Conservation (phyloP, 2,888 invertebrate genomes). For the Tupiocoris notatus region DNA sequence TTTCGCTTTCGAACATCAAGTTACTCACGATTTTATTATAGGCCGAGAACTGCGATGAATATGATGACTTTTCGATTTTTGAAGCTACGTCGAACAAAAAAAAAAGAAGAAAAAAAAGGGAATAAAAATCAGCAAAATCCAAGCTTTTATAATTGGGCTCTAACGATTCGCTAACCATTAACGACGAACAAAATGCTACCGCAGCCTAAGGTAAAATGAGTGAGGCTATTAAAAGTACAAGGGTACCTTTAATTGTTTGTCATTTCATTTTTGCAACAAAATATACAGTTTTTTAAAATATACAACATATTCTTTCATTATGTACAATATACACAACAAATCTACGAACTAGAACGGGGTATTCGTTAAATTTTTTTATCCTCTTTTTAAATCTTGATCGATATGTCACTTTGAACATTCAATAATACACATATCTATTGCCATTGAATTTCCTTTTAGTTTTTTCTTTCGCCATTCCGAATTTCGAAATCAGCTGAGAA, state of each 20-base stretch:
- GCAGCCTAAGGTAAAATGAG: neutral
- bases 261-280: constrained; percentile 25
- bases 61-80: neutral
- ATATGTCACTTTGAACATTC: constrained; percentile 36
- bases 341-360: neutral
- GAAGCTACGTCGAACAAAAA: neutral
- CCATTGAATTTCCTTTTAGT: constrained; percentile 5
- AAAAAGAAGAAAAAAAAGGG: too few relatives aligned
- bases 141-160: neutral
- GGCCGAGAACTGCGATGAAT: neutral
- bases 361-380: neutral
- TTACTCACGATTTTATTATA: neutral
- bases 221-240: neutral
- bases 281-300: constrained; percentile 24
- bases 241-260: neutral
- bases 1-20: too few relatives aligned
- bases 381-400: constrained; percentile 5
- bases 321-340: neutral
- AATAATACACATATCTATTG: constrained; percentile 17
- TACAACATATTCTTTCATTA: constrained; percentile 16
- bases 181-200: neutral
- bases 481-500: too few relatives aligned
- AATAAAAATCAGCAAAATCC: neutral
- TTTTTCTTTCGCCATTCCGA: neutral
- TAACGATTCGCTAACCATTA: neutral